Evolutionary conservation across 2,797 vertebrate genomes (phyloP).

Genomic region (Cirrhinus mrigala): DNA sequence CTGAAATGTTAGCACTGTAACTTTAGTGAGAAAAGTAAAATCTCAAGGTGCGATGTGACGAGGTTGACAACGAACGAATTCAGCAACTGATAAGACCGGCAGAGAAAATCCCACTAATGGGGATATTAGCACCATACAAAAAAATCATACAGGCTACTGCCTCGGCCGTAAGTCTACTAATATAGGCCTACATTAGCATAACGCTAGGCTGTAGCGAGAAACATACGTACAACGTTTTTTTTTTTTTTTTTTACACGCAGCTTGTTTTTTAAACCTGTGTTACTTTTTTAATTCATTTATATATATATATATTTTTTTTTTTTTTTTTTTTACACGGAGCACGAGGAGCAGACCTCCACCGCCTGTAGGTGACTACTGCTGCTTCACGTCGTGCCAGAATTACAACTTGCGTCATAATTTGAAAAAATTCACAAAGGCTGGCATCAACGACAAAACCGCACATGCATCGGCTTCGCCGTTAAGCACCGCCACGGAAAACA

Average conservation of each 20-base stretch:
- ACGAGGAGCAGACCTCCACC: constrained; percentile 68
- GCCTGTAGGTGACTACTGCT: constrained; percentile 63
- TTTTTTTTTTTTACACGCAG: constrained; percentile 55
- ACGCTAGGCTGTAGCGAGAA: constrained; percentile 50
- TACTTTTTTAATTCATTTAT: not conserved
- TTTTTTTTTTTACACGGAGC: constrained; percentile 62
- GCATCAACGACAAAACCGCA: not conserved
- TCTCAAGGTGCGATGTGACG: constrained; percentile 66
- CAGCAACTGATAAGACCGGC: constrained; percentile 65
- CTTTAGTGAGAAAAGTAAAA: constrained; percentile 54
- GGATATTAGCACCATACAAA: constrained; percentile 83
- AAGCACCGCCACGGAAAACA: not conserved
- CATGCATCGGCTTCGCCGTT: not conserved
- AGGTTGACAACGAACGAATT: constrained; percentile 48
- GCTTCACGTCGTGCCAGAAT: constrained; percentile 12
- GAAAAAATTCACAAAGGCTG: not conserved
- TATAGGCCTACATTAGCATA: constrained; percentile 67
- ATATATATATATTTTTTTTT: not conserved
- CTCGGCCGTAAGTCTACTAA: constrained; percentile 64
- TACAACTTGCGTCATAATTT: not conserved
- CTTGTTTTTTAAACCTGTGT: constrained; percentile 41
- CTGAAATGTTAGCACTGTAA: constrained; percentile 71
- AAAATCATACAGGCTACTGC: constrained; percentile 71
- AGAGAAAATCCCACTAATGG: constrained; percentile 65
- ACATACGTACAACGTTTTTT: constrained; percentile 51